Base-by-base conservation (phyloP, 1,140 invertebrate species). In the Frieseomelitta varia region DNA sequence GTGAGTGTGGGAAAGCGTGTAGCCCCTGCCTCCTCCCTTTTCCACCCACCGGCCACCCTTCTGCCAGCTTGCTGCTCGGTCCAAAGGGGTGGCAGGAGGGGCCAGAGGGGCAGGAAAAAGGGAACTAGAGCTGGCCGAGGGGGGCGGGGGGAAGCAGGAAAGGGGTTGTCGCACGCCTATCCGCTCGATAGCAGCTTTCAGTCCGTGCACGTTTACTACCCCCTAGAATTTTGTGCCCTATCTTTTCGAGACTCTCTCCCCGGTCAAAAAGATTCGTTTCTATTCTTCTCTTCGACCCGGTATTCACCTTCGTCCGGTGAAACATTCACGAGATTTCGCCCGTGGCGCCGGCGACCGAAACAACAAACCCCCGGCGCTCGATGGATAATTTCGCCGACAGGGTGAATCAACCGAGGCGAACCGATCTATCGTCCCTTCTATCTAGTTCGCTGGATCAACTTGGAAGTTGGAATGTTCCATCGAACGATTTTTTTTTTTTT, bases 181-280 rank as follows among this genome's bases (percentile, higher is more conserved):
- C 91, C 93, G 93, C 93, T 94, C 93, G 92, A 94, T 94, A 94
- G 92, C 93, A 90, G 93, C 93, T 94, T 94, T 93, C 93, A 93
- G 90, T 93, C 93, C 91, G 88, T 92, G 91, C 92, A 92, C 92
- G 91, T 93, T 93, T 91, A 76, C 92, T 89, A 79, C 85, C 90
- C 90, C 90, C 88, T 91, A 86, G 85, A 88, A 91, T 92, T 92
- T 93, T 86, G 90, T 91, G 86, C 87, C 82, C 85, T 72, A 67
- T 85, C 79, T 79, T 79, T 79, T 85, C 71, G 83, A 81, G 53
- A 81, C 74, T 85, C 39, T 47, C 53, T 47, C 53, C 30, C 47
- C 27, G 67, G 21, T 11, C 30, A 12, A 24, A 39, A 63, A 61
- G 34, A 30, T 51, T 61, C 56, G 34, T 67, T 65, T 69, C 68